phyloP scores from a whole-genome alignment of 2,888 invertebrate species.

The Sericinus montela region DNA sequence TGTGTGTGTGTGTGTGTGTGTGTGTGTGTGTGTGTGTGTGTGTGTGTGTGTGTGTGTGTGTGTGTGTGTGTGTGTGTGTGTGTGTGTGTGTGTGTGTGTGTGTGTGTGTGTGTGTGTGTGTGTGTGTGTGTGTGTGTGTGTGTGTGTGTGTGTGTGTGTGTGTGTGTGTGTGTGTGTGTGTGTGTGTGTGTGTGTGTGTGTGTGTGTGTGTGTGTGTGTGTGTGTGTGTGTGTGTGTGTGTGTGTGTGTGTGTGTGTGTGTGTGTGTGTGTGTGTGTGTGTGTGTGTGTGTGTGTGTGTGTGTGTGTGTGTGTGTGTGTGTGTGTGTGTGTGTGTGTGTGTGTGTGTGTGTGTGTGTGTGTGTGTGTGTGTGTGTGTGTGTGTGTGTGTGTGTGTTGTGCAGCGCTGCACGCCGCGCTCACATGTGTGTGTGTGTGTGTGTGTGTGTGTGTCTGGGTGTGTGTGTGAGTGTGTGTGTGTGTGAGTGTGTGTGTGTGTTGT shows the following conservation, averaged over 20 bases:
- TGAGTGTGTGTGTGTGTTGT: conserved; percentile 15
- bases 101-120: conserved; percentile 34
- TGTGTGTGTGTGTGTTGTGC: no score
- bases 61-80: conserved; percentile 33
- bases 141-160: conserved; percentile 24
- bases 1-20: conserved; percentile 34
- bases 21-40: conserved; percentile 24
- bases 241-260: conserved; percentile 34
- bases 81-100: conserved; percentile 34
- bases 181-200: conserved; percentile 33
- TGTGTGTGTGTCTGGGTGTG: conserved; percentile 29
- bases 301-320: conserved; percentile 33
- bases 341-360: conserved; percentile 34
- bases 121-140: conserved; percentile 34
- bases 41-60: conserved; percentile 26
- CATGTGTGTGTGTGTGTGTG: conserved; percentile 36
- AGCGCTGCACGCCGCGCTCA: conserved; percentile 19
- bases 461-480: conserved; percentile 31
- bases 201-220: conserved; percentile 34
- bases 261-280: conserved; percentile 24
- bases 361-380: conserved; percentile 34
- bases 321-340: conserved; percentile 34
- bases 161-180: conserved; percentile 26
- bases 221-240: conserved; percentile 34
- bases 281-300: conserved; percentile 26